Base-by-base conservation (phyloP, 1,140 invertebrate species). In the Spodoptera frugiperda region DNA sequence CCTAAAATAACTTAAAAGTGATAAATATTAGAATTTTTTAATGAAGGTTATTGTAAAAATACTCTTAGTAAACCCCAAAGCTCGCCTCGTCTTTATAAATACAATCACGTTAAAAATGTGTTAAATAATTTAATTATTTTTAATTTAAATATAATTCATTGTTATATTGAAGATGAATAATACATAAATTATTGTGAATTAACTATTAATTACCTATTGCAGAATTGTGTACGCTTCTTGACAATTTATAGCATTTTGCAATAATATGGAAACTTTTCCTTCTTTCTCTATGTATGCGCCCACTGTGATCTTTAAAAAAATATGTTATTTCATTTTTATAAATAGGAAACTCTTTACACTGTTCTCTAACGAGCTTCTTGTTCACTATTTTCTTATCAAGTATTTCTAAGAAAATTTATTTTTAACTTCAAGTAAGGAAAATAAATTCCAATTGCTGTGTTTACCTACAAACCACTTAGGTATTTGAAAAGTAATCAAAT, bases 181-280 rank as follows among this genome's bases (percentile, higher is more conserved):
- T 21, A 33, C 19, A 10, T 49, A 30, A 55, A 55, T 46, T 17
- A 71, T 71, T 71, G 68, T 55, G 33, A 55, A 71, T 71, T 57
- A 55, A 57, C 21, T 46, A 71, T 71, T 57, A 55, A 57, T 46
- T 25, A n/a, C n/a, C n/a, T n/a, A 57, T 44, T 71, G 51, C 68
- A 71, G 68, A 71, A 44, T 14, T 55, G 53, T 71, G 68, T 71
- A 71, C n/a, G 68, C 68, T 71, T 71, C 51, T 55, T 71, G 17
- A 71, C 68, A 55, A 39, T 71, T 49, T 65, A 39, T 57, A 71
- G 51, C 68, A 68, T 33, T 53, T 39, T 68, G 51, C 65, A 68
- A 68, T 68, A 68, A 68, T 68, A 68, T 53, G 65, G 33, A 71
- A n/a, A 44, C 55, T 46, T 71, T 46, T 71, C 46, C 53, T 71